phyloP scores from a whole-genome alignment of 2,113 vertebrate genomes.

The Tychaedon coryphoeus region DNA sequence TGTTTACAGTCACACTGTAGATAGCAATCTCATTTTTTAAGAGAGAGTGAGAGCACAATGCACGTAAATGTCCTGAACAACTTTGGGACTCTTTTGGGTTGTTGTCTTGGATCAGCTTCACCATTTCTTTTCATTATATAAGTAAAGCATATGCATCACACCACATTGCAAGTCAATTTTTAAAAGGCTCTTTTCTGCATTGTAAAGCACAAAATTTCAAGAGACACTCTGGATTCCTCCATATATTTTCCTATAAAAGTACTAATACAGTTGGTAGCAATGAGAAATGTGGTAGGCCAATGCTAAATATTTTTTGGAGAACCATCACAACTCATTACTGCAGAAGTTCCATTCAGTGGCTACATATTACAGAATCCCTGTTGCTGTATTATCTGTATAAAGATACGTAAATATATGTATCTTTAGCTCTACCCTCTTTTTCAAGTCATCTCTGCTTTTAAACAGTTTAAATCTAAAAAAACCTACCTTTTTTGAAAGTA shows the following conservation, averaged over 20 bases:
- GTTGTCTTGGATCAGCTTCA: neutral
- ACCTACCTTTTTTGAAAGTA: neutral
- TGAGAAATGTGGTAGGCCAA: neutral
- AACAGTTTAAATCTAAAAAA: neutral
- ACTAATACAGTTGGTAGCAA: neutral
- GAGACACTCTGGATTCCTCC: neutral
- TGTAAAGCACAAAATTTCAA: neutral
- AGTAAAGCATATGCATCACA: neutral
- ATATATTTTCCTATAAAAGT: neutral
- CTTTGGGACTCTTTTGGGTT: neutral
- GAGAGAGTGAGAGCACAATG: neutral
- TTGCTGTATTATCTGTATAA: fast-evolving
- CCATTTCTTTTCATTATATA: neutral
- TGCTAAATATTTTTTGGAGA: neutral
- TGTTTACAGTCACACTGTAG: neutral
- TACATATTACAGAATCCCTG: neutral
- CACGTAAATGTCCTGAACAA: neutral
- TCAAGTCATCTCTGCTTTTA: neutral
- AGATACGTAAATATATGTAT: neutral
- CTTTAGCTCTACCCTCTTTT: neutral
- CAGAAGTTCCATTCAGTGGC: neutral
- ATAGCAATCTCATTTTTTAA: neutral
- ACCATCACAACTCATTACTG: neutral
- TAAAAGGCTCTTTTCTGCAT: neutral
- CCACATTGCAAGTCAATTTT: neutral